Conservation (phyloP, 1,140 invertebrate species). For the Drosophila ambigua region DNA sequence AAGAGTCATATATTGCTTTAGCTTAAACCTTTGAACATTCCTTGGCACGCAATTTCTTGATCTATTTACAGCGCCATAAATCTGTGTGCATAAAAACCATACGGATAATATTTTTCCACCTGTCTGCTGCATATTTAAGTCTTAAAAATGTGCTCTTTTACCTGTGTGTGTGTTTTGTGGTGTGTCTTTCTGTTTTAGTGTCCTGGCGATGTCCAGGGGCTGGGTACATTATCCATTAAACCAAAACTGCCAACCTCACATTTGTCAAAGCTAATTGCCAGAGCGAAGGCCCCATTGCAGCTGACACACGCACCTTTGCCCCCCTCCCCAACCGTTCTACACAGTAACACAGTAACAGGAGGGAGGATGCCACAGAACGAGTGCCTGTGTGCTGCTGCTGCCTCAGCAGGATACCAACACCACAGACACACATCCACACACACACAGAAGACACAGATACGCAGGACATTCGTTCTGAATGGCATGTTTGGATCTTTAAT, state of each 20-base stretch:
- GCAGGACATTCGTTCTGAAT: constrained; percentile 51
- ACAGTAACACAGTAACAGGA: constrained; percentile 15
- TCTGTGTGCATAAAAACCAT: constrained; percentile 13
- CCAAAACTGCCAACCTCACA: constrained; percentile 68
- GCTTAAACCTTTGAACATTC: too few species aligned
- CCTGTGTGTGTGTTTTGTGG: constrained; percentile 17
- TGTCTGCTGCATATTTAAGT: constrained; percentile 49
- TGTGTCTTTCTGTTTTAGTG: constrained; percentile 27
- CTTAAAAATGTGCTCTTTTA: constrained; percentile 42
- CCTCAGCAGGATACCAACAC: constrained; percentile 52
- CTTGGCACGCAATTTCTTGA: too few species aligned
- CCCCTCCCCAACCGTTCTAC: background rate
- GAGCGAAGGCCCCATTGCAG: constrained; percentile 61
- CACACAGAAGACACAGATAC: constrained; percentile 22
- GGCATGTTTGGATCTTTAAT: constrained; percentile 67
- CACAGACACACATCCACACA: constrained; percentile 8
- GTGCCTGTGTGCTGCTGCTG: constrained; percentile 39
- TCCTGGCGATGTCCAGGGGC: constrained; percentile 40
- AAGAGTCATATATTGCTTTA: too few species aligned
- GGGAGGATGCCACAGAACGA: constrained; percentile 23
- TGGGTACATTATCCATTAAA: constrained; percentile 70
- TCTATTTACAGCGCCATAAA: too few species aligned
- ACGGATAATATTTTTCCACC: constrained; percentile 46
- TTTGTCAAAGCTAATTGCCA: constrained; percentile 74
- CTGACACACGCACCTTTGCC: constrained; percentile 63